Percentiles rank a stretch among this genome's conserved stretches.
Conservation (phyloP, 1,140 invertebrate genomes). For the Bombus cullumanus region DNA sequence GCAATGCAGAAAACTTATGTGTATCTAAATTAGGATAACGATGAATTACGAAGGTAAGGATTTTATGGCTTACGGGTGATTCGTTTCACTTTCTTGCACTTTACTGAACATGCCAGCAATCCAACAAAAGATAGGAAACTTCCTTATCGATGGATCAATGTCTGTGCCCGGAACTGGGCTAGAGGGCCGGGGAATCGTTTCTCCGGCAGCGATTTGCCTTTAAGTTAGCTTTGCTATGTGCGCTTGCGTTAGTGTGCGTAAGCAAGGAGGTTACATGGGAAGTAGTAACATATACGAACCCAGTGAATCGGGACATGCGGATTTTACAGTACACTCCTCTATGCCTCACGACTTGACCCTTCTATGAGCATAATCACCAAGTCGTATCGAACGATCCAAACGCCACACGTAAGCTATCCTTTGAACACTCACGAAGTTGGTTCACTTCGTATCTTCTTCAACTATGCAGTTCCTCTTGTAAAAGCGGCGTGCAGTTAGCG, state of each 20-base stretch:
- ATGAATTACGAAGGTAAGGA: neutral
- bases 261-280: conserved; percentile 31
- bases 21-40: neutral
- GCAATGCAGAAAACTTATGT: neutral
- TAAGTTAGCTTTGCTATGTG: conserved; percentile 47
- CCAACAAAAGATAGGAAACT: conserved; percentile 64
- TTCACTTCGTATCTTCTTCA: conserved; percentile 57
- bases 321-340: conserved; percentile 58
- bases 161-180: conserved; percentile 70
- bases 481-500: conserved; percentile 60
- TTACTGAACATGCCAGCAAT: conserved; percentile 39
- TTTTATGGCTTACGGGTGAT: neutral
- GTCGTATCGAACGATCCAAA: conserved; percentile 42
- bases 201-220: conserved; percentile 50
- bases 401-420: conserved; percentile 37
- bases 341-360: conserved; percentile 49
- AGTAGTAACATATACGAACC: conserved; percentile 55
- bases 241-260: conserved; percentile 33
- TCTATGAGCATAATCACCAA: conserved; percentile 43
- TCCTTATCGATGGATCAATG: conserved; percentile 73
- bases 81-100: conserved; percentile 15
- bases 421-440: conserved; percentile 46
- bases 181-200: conserved; percentile 58
- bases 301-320: conserved; percentile 60
- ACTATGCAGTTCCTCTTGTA: conserved; percentile 44